These are phyloP conservation scores for Morpho helenor DNA, from an alignment of 2,888 invertebrate genomes.

Conservation along the genomic window DNA sequence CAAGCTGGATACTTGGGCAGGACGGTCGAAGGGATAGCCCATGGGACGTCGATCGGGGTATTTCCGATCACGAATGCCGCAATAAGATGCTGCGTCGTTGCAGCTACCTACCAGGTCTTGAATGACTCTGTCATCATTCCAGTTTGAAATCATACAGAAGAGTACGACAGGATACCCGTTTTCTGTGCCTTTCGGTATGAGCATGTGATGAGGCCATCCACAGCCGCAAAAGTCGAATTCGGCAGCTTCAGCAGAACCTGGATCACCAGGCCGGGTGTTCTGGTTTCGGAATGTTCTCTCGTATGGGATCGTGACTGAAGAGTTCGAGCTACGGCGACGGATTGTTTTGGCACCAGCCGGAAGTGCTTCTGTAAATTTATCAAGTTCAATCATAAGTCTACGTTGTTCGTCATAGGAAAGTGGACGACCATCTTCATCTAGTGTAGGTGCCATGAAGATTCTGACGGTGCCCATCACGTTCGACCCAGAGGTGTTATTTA, in stretches of 20 bases:
- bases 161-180: slow-evolving; percentile 84
- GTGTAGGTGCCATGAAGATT: slow-evolving; percentile 83
- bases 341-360: slow-evolving; percentile 83
- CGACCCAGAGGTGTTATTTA: slow-evolving; percentile 74
- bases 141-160: slow-evolving; percentile 89
- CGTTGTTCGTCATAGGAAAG: slow-evolving; percentile 81
- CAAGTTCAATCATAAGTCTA: slow-evolving; percentile 84
- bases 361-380: slow-evolving; percentile 85
- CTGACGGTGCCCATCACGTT: slow-evolving; percentile 81
- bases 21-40: slow-evolving; percentile 90
- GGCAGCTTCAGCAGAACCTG: slow-evolving; percentile 64
- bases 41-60: slow-evolving; percentile 90
- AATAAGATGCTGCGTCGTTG: slow-evolving; percentile 83
- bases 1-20: slow-evolving; percentile 79
- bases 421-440: slow-evolving; percentile 80
- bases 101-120: slow-evolving; percentile 67
- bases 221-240: slow-evolving; percentile 92
- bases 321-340: slow-evolving; percentile 82
- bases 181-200: slow-evolving; percentile 84
- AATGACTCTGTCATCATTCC: slow-evolving; percentile 81
- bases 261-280: slow-evolving; percentile 76
- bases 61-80: slow-evolving; percentile 86
- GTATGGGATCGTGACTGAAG: slow-evolving; percentile 90
- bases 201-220: slow-evolving; percentile 92
- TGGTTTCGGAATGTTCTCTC: slow-evolving; percentile 89